A percentile compares a stretch with the other conserved stretches of the same genome.
Conservation (phyloP, 2,113 vertebrate genomes). For the Cephalopholis sonnerati region DNA sequence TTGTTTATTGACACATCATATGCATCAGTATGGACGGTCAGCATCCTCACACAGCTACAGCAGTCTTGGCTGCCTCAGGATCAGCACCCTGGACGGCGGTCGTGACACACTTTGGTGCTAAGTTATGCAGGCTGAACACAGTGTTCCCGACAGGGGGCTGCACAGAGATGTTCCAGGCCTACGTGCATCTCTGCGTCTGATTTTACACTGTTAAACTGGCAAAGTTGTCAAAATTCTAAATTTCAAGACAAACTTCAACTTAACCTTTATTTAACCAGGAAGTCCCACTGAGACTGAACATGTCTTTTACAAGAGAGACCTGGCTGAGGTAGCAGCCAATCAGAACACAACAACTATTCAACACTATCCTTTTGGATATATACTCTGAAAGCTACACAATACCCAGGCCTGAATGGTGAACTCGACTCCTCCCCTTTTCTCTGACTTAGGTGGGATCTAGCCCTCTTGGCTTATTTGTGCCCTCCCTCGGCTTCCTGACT, state of each 20-base stretch:
- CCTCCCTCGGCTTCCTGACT: too few relatives aligned
- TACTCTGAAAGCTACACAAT: too few relatives aligned
- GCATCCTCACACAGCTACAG: background rate
- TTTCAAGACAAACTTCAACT: background rate
- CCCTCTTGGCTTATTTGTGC: too few relatives aligned
- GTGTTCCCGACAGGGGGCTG: background rate
- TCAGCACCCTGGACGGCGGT: constrained; percentile 5
- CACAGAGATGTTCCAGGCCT: background rate
- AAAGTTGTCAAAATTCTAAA: background rate
- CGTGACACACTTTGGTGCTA: background rate
- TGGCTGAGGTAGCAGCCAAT: too few relatives aligned
- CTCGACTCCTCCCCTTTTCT: too few relatives aligned
- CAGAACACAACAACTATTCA: too few relatives aligned
- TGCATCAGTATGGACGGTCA: background rate
- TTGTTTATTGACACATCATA: background rate
- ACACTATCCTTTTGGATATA: too few relatives aligned
- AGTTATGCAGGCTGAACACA: background rate
- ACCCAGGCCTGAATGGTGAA: too few relatives aligned
- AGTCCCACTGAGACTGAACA: too few relatives aligned
- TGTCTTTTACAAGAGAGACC: too few relatives aligned
- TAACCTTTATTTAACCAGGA: too few relatives aligned
- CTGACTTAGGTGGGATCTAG: too few relatives aligned
- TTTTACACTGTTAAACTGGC: background rate
- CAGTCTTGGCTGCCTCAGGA: background rate
- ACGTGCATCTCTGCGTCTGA: background rate